Evolutionary conservation across 2,113 vertebrate species (phyloP).

Genomic region (Edolisoma coerulescens): DNA sequence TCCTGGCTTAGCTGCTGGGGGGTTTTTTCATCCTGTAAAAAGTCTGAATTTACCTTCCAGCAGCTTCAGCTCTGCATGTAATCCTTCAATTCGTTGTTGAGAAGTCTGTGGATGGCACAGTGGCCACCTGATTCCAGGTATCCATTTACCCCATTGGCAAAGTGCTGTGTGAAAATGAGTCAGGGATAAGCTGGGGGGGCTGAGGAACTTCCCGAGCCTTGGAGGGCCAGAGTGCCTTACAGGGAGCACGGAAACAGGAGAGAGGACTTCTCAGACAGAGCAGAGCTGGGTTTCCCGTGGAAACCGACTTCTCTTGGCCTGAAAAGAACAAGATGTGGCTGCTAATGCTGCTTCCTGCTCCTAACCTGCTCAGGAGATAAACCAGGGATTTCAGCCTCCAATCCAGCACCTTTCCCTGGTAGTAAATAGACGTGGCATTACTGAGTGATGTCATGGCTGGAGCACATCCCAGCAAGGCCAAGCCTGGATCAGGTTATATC

Average conservation of each 20-base stretch:
- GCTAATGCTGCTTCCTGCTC: slow-evolving; percentile 27
- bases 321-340: neutral
- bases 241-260: neutral
- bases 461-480: slow-evolving; percentile 21
- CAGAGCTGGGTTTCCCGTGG: neutral
- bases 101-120: neutral
- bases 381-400: slow-evolving; percentile 22
- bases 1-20: neutral
- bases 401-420: neutral
- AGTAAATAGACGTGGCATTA: slow-evolving; percentile 39
- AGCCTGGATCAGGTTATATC: slow-evolving; percentile 55
- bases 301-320: neutral
- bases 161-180: neutral
- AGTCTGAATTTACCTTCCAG: neutral
- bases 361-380: slow-evolving; percentile 48
- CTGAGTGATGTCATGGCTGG: slow-evolving; percentile 41
- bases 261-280: rapidly evolving
- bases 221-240: neutral
- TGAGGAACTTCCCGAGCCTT: neutral
- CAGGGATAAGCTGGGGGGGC: neutral
- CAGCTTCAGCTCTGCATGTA: neutral
- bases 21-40: neutral
- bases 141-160: neutral
- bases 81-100: neutral
- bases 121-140: neutral